Evolutionary conservation across 2,113 vertebrate species (phyloP).

Genomic region (Aldabrachelys gigantea): DNA sequence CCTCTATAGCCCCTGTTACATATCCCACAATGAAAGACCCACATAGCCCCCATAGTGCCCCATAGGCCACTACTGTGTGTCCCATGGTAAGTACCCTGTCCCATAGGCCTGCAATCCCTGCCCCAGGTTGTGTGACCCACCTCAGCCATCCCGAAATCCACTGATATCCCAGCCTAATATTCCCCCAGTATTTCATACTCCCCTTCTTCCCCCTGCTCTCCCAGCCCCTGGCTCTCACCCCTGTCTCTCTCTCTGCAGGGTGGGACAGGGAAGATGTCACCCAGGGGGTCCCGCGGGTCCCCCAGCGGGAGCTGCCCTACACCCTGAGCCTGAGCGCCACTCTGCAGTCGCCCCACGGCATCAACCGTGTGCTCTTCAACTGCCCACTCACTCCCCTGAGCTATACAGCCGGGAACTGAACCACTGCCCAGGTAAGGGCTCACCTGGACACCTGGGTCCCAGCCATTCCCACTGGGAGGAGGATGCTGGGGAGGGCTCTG

Average conservation of each 20-base stretch:
- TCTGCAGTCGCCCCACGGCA: slow-evolving; percentile 78
- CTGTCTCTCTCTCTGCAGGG: background rate
- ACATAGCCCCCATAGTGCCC: too few species aligned
- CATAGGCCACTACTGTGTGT: background rate
- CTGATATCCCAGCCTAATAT: background rate
- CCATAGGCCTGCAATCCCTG: background rate
- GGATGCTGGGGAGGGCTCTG: too few species aligned
- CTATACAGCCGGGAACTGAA: slow-evolving; percentile 76
- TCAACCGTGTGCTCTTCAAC: slow-evolving; percentile 82
- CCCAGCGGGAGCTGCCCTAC: slow-evolving; percentile 77
- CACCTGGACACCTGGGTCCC: too few species aligned
- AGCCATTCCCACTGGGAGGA: too few species aligned
- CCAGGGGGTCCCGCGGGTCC: background rate
- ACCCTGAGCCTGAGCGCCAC: slow-evolving; percentile 75
- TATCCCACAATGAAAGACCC: too few species aligned
- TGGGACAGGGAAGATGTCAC: too few species aligned
- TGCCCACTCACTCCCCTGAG: slow-evolving; percentile 75
- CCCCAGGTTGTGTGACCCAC: background rate
- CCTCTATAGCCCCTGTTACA: background rate
- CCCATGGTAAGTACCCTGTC: too few species aligned
- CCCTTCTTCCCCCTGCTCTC: too few species aligned
- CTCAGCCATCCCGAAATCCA: background rate
- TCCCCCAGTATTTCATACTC: background rate
- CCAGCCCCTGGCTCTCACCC: background rate
- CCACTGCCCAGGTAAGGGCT: slow-evolving; percentile 74